Evolutionary conservation across 2,113 vertebrate species (phyloP), one percentile per base, ranked within the genome.

Genomic region (Tetraodon nigroviridis): DNA sequence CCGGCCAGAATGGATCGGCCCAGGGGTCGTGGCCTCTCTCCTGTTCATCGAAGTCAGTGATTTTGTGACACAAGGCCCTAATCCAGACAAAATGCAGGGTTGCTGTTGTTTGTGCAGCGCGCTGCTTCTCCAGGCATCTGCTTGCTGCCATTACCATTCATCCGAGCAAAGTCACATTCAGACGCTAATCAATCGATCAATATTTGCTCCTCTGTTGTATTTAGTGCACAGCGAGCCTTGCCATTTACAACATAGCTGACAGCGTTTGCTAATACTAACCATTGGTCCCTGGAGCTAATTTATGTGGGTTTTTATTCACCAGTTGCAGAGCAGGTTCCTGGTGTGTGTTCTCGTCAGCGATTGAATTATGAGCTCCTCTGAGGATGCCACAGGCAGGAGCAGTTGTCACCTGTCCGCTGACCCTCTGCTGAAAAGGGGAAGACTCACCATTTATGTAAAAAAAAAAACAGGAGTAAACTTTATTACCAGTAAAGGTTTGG

Each of bases 171-270:
- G 77, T 88, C 84, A 85, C 78, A 86, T 85, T 86, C 84, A 78
- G 71, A 74, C 68, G 52, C 78, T 79, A 81, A 89, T 87, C 82
- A 83, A 81, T 75, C 42, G 71, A 86, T 89, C 84, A 86, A 87
- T 88, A 85, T 80, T 79, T 81, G 77, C 75, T 78, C 58, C 75
- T 71, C 58, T 66, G 73, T 69, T 72, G 77, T 77, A 61, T 81
- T 84, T 79, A 71, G 71, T 68, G 68, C 83, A 73, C 76, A 78
- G 70, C 59, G 64, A 84, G 55, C 46, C 60, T 42, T 71, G 79
- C 69, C 49, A 71, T 80, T 73, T 60, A 52, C 67, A 80, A 76
- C 42, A 62, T 37, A 18, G 71, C 79, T 0, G 46, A 53, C 72
- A 62, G 74, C 44, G 71, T 69, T 73, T 64, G 74, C 54, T 27